Evolutionary conservation across 2,113 vertebrate genomes (phyloP).

Genomic region (Thymallus thymallus): DNA sequence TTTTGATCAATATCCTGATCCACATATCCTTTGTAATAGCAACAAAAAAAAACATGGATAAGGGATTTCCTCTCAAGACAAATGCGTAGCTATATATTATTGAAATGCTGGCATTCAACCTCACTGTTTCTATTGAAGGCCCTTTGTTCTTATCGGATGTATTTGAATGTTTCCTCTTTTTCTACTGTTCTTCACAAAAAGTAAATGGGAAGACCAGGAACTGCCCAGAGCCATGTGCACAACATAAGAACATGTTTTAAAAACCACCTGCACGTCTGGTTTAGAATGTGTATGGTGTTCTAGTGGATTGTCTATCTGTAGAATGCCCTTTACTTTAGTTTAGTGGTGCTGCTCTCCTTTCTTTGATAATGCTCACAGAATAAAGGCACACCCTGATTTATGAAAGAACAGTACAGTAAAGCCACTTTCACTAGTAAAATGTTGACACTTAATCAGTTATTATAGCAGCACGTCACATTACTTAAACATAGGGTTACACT

Average conservation of each 20-base stretch:
- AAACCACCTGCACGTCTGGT: neutral
- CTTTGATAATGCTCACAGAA: slow-evolving; percentile 55
- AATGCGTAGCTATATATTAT: too few relatives aligned
- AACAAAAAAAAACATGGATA: too few relatives aligned
- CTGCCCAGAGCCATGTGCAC: neutral
- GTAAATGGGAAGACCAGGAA: neutral
- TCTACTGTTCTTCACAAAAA: neutral
- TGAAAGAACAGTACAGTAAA: slow-evolving; percentile 53
- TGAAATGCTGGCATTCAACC: neutral
- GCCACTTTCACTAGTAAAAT: slow-evolving; percentile 33
- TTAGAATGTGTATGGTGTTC: slow-evolving; percentile 16
- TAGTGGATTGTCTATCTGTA: slow-evolving; percentile 42
- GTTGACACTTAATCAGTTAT: neutral
- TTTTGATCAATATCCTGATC: too few relatives aligned
- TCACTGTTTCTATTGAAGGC: neutral
- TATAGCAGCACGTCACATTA: neutral
- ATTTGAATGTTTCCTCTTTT: neutral
- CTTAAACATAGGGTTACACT: neutral
- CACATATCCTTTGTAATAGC: too few relatives aligned
- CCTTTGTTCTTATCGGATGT: neutral
- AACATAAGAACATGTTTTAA: neutral
- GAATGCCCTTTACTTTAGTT: slow-evolving; percentile 29
- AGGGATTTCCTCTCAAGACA: too few relatives aligned
- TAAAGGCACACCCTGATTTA: slow-evolving; percentile 59
- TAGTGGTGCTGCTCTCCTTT: slow-evolving; percentile 48